Conservation (phyloP, 2,888 invertebrate species). For the Amphimallon solstitiale region DNA sequence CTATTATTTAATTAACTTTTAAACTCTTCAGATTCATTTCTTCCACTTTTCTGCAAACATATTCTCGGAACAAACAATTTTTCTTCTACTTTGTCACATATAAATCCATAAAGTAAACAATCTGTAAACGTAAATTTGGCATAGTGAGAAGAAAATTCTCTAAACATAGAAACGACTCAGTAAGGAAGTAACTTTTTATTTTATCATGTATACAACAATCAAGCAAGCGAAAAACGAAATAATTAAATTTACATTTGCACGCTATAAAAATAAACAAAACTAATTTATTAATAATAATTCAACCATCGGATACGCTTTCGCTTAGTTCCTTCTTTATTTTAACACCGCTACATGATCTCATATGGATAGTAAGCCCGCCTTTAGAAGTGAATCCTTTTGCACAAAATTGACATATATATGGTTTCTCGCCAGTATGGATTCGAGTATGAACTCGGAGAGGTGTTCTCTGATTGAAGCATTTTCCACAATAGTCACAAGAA, state of each 20-base stretch:
- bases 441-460: conserved; percentile 47
- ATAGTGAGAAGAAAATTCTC: too few relatives aligned
- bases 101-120: too few relatives aligned
- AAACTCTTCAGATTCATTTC: too few relatives aligned
- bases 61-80: too few relatives aligned
- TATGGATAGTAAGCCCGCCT: conserved; percentile 44
- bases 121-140: too few relatives aligned
- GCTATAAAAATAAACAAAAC: conserved; percentile 31
- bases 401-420: conserved; percentile 49
- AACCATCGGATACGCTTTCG: neutral
- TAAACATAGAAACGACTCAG: too few relatives aligned
- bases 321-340: conserved; percentile 6
- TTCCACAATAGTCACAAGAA: conserved; percentile 49
- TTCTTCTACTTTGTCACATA: too few relatives aligned
- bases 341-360: conserved; percentile 35
- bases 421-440: conserved; percentile 49
- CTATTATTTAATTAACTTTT: too few relatives aligned
- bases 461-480: conserved; percentile 49
- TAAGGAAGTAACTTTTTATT: too few relatives aligned
- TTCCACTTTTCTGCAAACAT: too few relatives aligned
- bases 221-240: conserved; percentile 38
- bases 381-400: conserved; percentile 48
- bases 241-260: neutral
- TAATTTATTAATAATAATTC: conserved; percentile 11
- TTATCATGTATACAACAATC: neutral